These are phyloP conservation scores for Orientallactaga sibirica DNA, from an alignment of 2,797 vertebrate genomes.

Conservation along the genomic window DNA sequence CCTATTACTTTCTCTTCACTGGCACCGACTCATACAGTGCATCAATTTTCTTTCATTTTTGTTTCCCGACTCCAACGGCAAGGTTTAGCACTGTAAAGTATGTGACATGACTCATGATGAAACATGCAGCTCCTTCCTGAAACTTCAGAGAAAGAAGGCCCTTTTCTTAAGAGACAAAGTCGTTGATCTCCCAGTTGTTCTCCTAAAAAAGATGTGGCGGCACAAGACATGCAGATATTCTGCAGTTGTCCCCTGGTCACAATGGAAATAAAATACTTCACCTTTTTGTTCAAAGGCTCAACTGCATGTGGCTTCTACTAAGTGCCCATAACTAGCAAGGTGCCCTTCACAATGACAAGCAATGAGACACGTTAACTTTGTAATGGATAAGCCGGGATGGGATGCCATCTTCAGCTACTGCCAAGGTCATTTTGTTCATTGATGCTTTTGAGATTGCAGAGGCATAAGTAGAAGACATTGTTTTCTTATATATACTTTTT, in stretches of 20 bases:
- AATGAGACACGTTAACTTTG: conserved; percentile 47
- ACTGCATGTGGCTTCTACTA: conserved; percentile 39
- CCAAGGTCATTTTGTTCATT: conserved; percentile 13
- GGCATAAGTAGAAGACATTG: not conserved
- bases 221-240: conserved; percentile 83
- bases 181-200: conserved; percentile 88
- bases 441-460: conserved; percentile 16
- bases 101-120: conserved; percentile 87
- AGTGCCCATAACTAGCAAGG: conserved; percentile 61
- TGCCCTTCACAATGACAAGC: not conserved
- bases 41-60: conserved; percentile 85
- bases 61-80: conserved; percentile 85
- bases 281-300: conserved; percentile 70
- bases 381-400: conserved; percentile 9
- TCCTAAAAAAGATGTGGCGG: conserved; percentile 84
- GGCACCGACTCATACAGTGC: conserved; percentile 73
- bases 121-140: conserved; percentile 85
- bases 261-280: conserved; percentile 83
- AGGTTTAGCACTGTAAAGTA: conserved; percentile 87
- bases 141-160: conserved; percentile 86
- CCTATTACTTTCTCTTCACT: conserved; percentile 80
- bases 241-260: conserved; percentile 73
- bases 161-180: conserved; percentile 81
- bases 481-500: not conserved
- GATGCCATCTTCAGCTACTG: not conserved